Evolutionary conservation across 1,140 invertebrate species (phyloP).

Genomic region (Acromyrmex charruanus): DNA sequence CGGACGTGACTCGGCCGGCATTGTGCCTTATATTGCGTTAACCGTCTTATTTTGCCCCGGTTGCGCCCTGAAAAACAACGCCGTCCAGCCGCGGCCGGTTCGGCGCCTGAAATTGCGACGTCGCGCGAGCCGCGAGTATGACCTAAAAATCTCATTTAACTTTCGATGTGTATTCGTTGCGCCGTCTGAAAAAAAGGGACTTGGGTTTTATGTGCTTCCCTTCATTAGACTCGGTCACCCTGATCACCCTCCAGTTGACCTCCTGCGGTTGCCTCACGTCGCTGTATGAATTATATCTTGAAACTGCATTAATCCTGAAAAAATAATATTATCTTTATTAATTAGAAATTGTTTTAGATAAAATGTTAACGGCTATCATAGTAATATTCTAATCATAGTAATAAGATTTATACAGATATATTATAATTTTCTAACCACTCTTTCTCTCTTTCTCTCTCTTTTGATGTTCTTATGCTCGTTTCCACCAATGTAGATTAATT

Average conservation of each 20-base stretch:
- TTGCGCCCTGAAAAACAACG: constrained; percentile 73
- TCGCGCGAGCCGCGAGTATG: constrained; percentile 45
- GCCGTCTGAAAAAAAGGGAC: not conserved
- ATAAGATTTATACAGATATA: not conserved
- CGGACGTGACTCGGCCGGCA: constrained; percentile 81
- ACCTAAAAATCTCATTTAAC: constrained; percentile 70
- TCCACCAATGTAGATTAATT: too few relatives aligned
- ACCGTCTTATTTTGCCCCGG: constrained; percentile 74
- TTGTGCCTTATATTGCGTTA: constrained; percentile 75
- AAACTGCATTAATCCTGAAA: not conserved
- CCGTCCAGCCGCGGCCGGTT: constrained; percentile 46
- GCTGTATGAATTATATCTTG: not conserved
- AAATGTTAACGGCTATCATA: not conserved
- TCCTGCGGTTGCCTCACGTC: not conserved
- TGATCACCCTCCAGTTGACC: not conserved
- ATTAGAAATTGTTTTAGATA: not conserved
- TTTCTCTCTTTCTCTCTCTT: too few relatives aligned
- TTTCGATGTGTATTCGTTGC: constrained; percentile 6
- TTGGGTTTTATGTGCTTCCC: not conserved
- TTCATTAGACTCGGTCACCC: not conserved
- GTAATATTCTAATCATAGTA: not conserved
- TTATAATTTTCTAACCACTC: not conserved
- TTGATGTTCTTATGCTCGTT: too few relatives aligned
- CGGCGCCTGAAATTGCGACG: constrained; percentile 61
- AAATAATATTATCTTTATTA: not conserved